Conservation (phyloP, 1,140 invertebrate species). For the Zaprionus nigranus region DNA sequence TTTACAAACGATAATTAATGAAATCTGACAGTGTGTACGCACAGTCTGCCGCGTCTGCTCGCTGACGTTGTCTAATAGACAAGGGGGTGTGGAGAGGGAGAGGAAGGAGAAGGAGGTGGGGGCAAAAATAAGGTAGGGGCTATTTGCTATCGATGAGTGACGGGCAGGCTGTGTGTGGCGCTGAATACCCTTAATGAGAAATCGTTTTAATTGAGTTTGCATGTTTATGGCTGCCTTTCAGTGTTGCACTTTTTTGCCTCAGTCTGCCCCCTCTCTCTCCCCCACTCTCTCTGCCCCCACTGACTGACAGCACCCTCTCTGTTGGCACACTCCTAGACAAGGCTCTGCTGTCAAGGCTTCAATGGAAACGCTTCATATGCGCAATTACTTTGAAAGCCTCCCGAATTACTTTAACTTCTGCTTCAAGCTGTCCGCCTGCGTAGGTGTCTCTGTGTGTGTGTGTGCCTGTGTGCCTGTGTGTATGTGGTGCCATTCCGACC, state of each 20-base stretch:
- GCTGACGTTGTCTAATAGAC: conserved; percentile 22
- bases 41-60: conserved; percentile 10
- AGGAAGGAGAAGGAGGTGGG: background rate
- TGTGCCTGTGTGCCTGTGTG: conserved; percentile 13
- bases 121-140: background rate
- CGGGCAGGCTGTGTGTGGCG: conserved; percentile 35
- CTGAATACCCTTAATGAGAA: conserved; percentile 83
- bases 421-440: conserved; percentile 5
- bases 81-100: background rate
- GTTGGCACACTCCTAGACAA: too few species aligned
- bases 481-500: conserved; percentile 35
- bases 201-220: conserved; percentile 84
- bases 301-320: too few species aligned
- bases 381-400: conserved; percentile 51
- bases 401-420: conserved; percentile 19
- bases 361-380: conserved; percentile 32
- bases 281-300: background rate
- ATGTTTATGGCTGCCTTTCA: conserved; percentile 82
- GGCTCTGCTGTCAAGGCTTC: background rate
- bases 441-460: conserved; percentile 4
- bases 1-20: conserved; percentile 83
- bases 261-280: too few species aligned
- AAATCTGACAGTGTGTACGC: conserved; percentile 71
- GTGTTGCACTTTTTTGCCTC: conserved; percentile 36
- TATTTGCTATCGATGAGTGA: conserved; percentile 63